These are phyloP conservation scores for Physocephala rufipes DNA, from an alignment of 2,888 invertebrate genomes.

Conservation along the genomic window DNA sequence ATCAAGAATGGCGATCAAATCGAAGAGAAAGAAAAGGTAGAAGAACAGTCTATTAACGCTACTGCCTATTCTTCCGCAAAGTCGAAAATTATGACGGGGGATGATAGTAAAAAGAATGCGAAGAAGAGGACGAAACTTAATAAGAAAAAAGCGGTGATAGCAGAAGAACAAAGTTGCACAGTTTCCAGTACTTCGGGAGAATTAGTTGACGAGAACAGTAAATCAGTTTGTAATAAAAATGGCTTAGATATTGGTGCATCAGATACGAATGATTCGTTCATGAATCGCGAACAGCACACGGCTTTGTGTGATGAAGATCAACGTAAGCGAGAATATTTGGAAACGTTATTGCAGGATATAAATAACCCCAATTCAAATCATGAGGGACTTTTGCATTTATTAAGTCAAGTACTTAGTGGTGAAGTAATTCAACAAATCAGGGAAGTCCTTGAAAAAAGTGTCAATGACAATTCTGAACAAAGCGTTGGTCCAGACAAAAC, in stretches of 20 bases:
- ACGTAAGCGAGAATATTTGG: slow-evolving; percentile 47
- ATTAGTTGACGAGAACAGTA: slow-evolving; percentile 19
- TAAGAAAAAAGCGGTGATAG: slow-evolving; percentile 27
- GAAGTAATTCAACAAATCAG: slow-evolving; percentile 53
- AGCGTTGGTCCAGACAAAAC: not conserved
- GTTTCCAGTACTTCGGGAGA: slow-evolving; percentile 47
- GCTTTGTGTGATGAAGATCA: slow-evolving; percentile 46
- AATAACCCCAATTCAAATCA: slow-evolving; percentile 51
- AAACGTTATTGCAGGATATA: slow-evolving; percentile 52
- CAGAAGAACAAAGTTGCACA: slow-evolving; percentile 49
- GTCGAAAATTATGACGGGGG: not conserved
- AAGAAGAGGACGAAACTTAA: slow-evolving; percentile 3
- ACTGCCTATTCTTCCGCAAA: not conserved
- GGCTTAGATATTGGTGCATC: not conserved
- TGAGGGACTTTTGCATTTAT: slow-evolving; percentile 48
- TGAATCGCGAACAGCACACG: slow-evolving; percentile 39
- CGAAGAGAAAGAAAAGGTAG: not conserved
- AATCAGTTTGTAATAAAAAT: not conserved
- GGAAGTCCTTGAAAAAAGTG: slow-evolving; percentile 46
- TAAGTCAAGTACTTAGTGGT: slow-evolving; percentile 52
- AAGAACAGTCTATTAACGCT: too few species aligned
- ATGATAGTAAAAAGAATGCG: not conserved
- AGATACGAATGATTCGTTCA: slow-evolving; percentile 47
- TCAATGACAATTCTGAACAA: slow-evolving; percentile 16
- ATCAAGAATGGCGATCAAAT: slow-evolving; percentile 21